Evolutionary conservation across 2,113 vertebrate species (phyloP), one percentile per base, ranked within the genome.

Genomic region (Pelobates fuscus): DNA sequence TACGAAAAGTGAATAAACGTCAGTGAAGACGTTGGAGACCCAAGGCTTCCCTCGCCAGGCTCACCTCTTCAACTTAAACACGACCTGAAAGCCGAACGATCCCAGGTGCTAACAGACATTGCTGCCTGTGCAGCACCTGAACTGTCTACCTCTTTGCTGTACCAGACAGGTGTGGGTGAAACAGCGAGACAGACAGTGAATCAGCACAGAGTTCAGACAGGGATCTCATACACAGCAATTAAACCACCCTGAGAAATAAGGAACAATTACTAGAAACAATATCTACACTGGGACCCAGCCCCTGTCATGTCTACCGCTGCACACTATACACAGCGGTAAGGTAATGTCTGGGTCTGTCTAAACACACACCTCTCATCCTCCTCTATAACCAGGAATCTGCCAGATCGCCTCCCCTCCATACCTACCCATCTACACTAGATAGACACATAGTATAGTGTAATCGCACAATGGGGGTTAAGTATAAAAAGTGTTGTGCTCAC

Each of bases 161-260:
- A 17, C 69, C 71, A 73, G 71, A 73, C 71, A 73, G 71, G 71
- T 73, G 71, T 73, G 61, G 60, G 61, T 73, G 71, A 73, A 41
- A 52, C 26, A 17, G 46, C 55, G 70, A 74, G 61, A 54, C 71
- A 74, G 71, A 66, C 62, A 20, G 71, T 74, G 71, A 74, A 74
- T 74, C 71, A 74, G 49, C 71, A 25, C n/a, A 29, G 15, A 52
- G 49, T 61, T 58, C 49, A 74, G 62, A 74, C 62, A 65, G 61
- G 27, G 46, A 59, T 54, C 60, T 73, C 71, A 60, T 58, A 63
- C 44, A 72, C 43, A 43, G 27, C 60, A 72, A 71, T 71, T 71
- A 71, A n/a, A 32, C 69, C 69, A 46, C 21, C 69, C 69, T 71
- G 69, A 61, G 69, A 62, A 71, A 60, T 61, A 61, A 41, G 25